Base-by-base conservation (phyloP, 92 coral and sea anemone genomes). In the Zoanthus gigantus region DNA sequence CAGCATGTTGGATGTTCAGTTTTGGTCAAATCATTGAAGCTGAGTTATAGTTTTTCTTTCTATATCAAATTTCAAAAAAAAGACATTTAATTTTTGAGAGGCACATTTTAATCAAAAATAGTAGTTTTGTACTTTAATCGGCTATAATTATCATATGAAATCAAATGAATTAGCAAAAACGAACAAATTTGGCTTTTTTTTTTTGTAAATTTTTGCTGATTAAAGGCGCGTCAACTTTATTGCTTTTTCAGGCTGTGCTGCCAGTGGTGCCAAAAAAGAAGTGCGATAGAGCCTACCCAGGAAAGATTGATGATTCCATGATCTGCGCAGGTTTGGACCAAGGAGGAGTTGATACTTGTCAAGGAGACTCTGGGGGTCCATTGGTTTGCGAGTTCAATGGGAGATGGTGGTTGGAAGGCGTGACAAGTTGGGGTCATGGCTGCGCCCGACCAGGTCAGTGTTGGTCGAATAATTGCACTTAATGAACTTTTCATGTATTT, bases 361-460 rank as follows among this genome's bases (percentile, higher is more conserved):
- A 60, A 60, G 66, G 66, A 17, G 66, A 60, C 66, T 60, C 66
- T 15, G 66, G 66, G 23, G 66, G 66, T 29, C 76, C 76, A 15
- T 31, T 72, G 76, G 76, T 32, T 16, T 72, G 76, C 48, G 76
- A 72, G 48, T 45, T 32, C 52, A 72, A 72, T 32, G 76, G 76
- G 48, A 37, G 32, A 12, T 72, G 76, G 76, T 72, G 18, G 45
- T 5, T 30, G 76, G 76, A 72, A 34, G 76, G 76, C 45, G 76
- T 72, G 52, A 72, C 76, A 37, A 72, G 76, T 45, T 72, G 76
- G 76, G 76, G 76, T 45, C 17, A 72, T 32, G 76, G 76, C 48
- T 72, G 76, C n/a, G 76, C 76, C 10, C 76, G 76, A 17, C 76
- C 76, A 72, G 76, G 76, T 72, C 17, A 17, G 23, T 15, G 15